A percentile compares a stretch with the other conserved stretches of the same genome.
Conservation (phyloP, 2,797 vertebrate genomes). For the Lepidocolaptes lacrymiger region DNA sequence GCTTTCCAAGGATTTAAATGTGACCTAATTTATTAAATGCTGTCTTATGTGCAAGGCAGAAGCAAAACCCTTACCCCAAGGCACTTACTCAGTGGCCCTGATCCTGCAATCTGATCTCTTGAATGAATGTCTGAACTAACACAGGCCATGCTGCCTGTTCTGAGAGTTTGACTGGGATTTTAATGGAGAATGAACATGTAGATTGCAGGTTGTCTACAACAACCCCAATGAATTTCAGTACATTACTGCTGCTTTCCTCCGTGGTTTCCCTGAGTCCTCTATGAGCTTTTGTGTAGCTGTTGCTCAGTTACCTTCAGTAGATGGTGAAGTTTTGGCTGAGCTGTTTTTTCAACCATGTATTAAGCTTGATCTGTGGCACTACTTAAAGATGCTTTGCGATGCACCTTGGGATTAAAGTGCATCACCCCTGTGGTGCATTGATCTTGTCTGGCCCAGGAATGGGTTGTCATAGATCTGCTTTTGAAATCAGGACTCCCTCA, state of each 20-base stretch:
- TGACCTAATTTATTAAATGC: conserved; percentile 50
- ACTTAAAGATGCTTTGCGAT: conserved; percentile 8
- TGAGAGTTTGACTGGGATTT: neutral
- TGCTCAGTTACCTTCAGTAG: neutral
- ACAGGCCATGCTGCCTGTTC: neutral
- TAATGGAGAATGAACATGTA: neutral
- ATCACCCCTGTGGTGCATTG: neutral
- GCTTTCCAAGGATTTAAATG: conserved; percentile 7
- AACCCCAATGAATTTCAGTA: neutral
- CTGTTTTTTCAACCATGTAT: neutral
- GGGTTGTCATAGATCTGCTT: conserved; percentile 59
- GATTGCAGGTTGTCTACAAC: neutral
- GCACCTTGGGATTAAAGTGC: conserved; percentile 60
- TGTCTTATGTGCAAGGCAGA: neutral
- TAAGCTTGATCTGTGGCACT: conserved; percentile 24
- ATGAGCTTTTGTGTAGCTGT: neutral
- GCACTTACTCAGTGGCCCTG: neutral
- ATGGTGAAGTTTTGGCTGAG: neutral
- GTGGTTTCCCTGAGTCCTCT: neutral
- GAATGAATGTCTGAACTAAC: conserved; percentile 37
- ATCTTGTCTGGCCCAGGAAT: conserved; percentile 53
- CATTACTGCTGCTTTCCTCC: neutral
- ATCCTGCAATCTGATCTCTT: conserved; percentile 33
- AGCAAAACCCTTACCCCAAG: conserved; percentile 41
- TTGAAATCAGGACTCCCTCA: conserved; percentile 52